phyloP scores from a whole-genome alignment of 1,140 invertebrate genomes.

The Bombus impatiens region DNA sequence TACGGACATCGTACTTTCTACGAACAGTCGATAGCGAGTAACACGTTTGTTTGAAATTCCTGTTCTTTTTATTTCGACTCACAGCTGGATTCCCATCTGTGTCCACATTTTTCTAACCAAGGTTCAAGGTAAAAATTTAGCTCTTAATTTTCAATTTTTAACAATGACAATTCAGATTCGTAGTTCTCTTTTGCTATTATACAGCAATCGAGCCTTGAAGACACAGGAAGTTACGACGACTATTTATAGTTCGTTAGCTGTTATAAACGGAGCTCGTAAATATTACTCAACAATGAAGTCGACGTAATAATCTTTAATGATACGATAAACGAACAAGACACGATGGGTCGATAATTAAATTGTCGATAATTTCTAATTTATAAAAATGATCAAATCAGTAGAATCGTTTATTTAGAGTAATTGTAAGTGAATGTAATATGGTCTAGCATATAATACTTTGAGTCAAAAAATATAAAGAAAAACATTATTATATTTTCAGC shows the following conservation, averaged over 20 bases:
- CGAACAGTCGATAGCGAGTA: background rate
- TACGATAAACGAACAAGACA: background rate
- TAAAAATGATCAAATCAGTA: background rate
- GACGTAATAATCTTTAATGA: conserved; percentile 42
- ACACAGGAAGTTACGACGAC: conserved; percentile 48
- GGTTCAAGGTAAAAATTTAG: too few species aligned
- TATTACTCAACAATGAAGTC: conserved; percentile 58
- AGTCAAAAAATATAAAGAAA: too few species aligned
- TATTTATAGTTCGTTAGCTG: conserved; percentile 54
- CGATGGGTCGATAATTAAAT: conserved; percentile 31
- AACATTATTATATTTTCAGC: too few species aligned
- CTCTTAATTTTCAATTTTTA: background rate
- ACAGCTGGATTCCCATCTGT: background rate
- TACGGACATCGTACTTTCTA: background rate
- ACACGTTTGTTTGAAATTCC: background rate
- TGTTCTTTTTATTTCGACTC: background rate
- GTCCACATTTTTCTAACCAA: background rate
- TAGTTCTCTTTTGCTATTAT: background rate
- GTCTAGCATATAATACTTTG: background rate
- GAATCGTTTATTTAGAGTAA: background rate
- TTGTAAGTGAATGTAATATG: background rate
- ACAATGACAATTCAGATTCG: background rate
- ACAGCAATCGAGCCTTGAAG: background rate
- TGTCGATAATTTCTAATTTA: conserved; percentile 15
- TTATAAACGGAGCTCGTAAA: conserved; percentile 56